phyloP scores from a whole-genome alignment of 2,888 invertebrate genomes.

The Eupithecia exiguata region DNA sequence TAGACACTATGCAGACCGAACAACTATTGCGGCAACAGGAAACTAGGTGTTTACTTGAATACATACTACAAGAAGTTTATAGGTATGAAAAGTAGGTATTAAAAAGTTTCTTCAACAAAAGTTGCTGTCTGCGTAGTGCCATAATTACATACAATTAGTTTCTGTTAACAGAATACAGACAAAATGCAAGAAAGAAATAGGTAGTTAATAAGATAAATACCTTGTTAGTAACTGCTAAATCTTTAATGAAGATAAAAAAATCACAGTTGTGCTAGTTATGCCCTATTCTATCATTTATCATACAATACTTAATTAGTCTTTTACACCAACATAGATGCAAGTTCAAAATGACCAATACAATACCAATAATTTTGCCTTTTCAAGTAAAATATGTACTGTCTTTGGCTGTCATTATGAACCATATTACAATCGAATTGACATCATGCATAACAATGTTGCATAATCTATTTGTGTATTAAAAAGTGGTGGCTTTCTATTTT shows the following conservation, averaged over 20 bases:
- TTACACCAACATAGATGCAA: constrained; percentile 1
- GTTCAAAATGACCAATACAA: constrained; percentile 7
- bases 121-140: too few species aligned
- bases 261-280: constrained; percentile 14
- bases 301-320: constrained; percentile 3
- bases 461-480: constrained; percentile 1
- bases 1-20: too few species aligned
- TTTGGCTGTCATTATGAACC: constrained; percentile 13
- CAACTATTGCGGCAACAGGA: too few species aligned
- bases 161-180: background rate
- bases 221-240: background rate
- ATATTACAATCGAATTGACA: constrained; percentile 5
- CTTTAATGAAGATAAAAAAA: constrained; percentile 3
- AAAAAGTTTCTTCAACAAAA: too few species aligned
- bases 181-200: constrained; percentile 11
- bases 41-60: too few species aligned
- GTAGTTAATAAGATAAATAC: background rate
- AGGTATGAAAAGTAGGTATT: too few species aligned
- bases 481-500: constrained; percentile 2
- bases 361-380: constrained; percentile 3
- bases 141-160: background rate
- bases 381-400: constrained; percentile 12
- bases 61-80: too few species aligned
- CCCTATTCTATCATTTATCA: background rate
- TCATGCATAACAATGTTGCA: constrained; percentile 5